These are phyloP conservation scores for Drosophila grimshawi DNA, from an alignment of 1,140 invertebrate genomes.

Conservation along the genomic window DNA sequence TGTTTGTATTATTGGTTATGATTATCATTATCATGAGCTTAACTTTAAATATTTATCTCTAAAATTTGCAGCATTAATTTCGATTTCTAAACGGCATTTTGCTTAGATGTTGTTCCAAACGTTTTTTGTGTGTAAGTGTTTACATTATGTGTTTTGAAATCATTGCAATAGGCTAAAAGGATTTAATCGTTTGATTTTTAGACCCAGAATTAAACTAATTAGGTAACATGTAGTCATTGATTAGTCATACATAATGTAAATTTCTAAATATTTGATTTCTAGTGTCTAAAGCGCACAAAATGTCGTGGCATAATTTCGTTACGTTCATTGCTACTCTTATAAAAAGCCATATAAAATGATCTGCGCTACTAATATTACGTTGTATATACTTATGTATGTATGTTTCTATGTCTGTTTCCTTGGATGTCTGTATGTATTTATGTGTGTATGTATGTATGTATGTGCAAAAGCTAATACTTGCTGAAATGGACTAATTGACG, in stretches of 20 bases:
- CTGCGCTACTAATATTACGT: conserved; percentile 59
- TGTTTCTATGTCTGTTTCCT: neutral
- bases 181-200: conserved; percentile 15
- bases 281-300: conserved; percentile 21
- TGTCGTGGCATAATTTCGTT: conserved; percentile 39
- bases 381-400: conserved; percentile 36
- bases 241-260: conserved; percentile 46
- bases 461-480: conserved; percentile 32
- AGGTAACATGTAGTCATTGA: conserved; percentile 76
- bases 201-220: conserved; percentile 63
- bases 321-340: conserved; percentile 31
- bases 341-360: conserved; percentile 65
- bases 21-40: conserved; percentile 55
- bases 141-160: conserved; percentile 21
- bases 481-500: conserved; percentile 75
- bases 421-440: conserved; percentile 11
- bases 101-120: conserved; percentile 45
- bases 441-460: conserved; percentile 24
- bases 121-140: conserved; percentile 4
- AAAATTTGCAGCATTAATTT: conserved; percentile 50
- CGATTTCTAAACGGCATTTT: conserved; percentile 40
- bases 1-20: conserved; percentile 59
- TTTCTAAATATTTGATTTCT: conserved; percentile 47
- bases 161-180: conserved; percentile 44
- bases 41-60: conserved; percentile 28